Evolutionary conservation across 2,888 invertebrate genomes (phyloP), one percentile per base, ranked within the genome.

Genomic region (Meteorus cinctellus): DNA sequence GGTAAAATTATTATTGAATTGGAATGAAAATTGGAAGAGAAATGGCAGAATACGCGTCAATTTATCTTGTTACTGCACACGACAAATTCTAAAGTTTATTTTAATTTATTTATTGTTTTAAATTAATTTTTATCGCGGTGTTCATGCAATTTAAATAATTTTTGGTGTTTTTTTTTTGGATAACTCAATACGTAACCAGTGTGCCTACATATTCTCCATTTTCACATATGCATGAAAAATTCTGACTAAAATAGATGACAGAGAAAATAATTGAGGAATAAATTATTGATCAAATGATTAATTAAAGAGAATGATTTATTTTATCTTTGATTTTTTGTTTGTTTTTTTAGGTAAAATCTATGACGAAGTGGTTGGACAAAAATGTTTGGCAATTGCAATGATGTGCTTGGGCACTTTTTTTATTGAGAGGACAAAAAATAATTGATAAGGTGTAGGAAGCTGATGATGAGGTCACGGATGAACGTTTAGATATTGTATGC

Each of bases 381-480:
- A 34, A 4, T 1, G 5, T 34, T 34, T 34, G 34, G 34, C 8
- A 34, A 34, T 34, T 34, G 34, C 8, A 8, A 34, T 34, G 34
- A 34, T 34, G 34, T 8, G 34, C 0, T 2, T 34, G 34, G 34
- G 8, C 2, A 34, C 34, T 34, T 34, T 6, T 34, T 34, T 4
- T 34, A 81, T 81, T 83, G 76, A 82, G 85, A 81, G 80, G 80
- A 81, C n/a, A 84, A 63, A 84, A 83, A 84, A 85, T 87, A 82
- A 24, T 24, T 82, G 80, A 82, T 79, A 79, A 80, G 84, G 84
- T 85, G 84, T 83, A 82, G 83, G 83, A 83, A 82, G 84, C 82
- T 63, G 82, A 79, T 82, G 85, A 85, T 87, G 87, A 87, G 85
- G 83, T 87, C 87, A 87, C 86, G 36, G 66, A 66, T 66, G 55